Conservation (phyloP, 2,888 invertebrate species). For the Lypha dubia region DNA sequence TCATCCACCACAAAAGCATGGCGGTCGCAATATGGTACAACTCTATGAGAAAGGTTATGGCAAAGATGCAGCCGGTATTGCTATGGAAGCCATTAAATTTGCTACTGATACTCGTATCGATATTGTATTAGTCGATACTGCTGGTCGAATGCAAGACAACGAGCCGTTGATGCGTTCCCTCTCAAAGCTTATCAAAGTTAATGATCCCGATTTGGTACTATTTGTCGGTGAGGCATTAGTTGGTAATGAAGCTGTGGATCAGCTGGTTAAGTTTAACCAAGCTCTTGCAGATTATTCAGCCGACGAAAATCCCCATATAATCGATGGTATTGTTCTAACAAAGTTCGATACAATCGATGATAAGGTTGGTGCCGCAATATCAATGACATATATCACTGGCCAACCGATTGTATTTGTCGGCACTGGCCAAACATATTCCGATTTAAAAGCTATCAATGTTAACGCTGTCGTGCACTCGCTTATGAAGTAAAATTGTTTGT, state of each 20-base stretch:
- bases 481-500: slow-evolving; percentile 89
- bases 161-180: slow-evolving; percentile 99
- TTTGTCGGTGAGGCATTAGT: slow-evolving; percentile 99
- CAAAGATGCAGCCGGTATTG: slow-evolving; percentile 99
- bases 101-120: slow-evolving; percentile 93
- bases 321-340: slow-evolving; percentile 99
- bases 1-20: slow-evolving; percentile 91
- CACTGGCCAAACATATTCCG: slow-evolving; percentile 99
- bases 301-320: slow-evolving; percentile 92
- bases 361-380: slow-evolving; percentile 99
- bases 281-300: slow-evolving; percentile 96
- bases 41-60: slow-evolving; percentile 99
- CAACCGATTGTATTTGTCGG: slow-evolving; percentile 98
- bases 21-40: slow-evolving; percentile 92
- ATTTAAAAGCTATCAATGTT: slow-evolving; percentile 97
- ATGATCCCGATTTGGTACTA: slow-evolving; percentile 98
- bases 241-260: slow-evolving; percentile 99
- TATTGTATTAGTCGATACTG: slow-evolving; percentile 98
- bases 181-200: slow-evolving; percentile 98
- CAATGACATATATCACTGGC: slow-evolving; percentile 99
- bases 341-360: slow-evolving; percentile 99
- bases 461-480: slow-evolving; percentile 97
- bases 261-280: slow-evolving; percentile 99
- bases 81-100: slow-evolving; percentile 96
- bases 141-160: slow-evolving; percentile 99